Conservation (phyloP, 1,140 invertebrate genomes). For the Leptopilina clavipes region DNA sequence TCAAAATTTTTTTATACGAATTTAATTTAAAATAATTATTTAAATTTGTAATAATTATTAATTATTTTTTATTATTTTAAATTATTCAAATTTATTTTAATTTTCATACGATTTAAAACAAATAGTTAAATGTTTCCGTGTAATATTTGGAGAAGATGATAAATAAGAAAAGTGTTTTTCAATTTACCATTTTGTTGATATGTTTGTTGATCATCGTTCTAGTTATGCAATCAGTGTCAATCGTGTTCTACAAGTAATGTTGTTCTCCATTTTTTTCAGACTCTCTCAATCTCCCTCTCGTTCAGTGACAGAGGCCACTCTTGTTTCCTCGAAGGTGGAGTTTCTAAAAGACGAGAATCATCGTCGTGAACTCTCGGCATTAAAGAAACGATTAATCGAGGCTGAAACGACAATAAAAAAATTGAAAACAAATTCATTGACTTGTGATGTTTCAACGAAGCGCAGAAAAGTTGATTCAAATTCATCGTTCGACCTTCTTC, state of each 20-base stretch:
- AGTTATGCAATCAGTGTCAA: constrained; percentile 18
- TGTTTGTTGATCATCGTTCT: not conserved
- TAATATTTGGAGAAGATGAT: not conserved
- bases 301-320: constrained; percentile 34
- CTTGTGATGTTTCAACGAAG: constrained; percentile 47
- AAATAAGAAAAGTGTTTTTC: not conserved
- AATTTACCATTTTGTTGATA: not conserved
- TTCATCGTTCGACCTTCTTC: constrained; percentile 46
- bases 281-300: constrained; percentile 53
- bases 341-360: constrained; percentile 61
- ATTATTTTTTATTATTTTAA: too few relatives aligned
- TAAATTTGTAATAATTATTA: too few relatives aligned
- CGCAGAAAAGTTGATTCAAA: constrained; percentile 48
- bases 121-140: too few relatives aligned
- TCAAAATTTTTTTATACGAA: too few relatives aligned
- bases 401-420: constrained; percentile 62
- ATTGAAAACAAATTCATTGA: constrained; percentile 54
- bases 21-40: too few relatives aligned
- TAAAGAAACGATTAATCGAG: constrained; percentile 62
- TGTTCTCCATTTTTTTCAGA: constrained; percentile 46
- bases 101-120: too few relatives aligned
- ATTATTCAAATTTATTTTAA: too few relatives aligned
- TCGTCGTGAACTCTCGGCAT: constrained; percentile 56
- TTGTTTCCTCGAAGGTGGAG: constrained; percentile 53
- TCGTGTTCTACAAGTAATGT: not conserved